Conservation (phyloP, 2,888 invertebrate species). For the Xestia rhomboidea region DNA sequence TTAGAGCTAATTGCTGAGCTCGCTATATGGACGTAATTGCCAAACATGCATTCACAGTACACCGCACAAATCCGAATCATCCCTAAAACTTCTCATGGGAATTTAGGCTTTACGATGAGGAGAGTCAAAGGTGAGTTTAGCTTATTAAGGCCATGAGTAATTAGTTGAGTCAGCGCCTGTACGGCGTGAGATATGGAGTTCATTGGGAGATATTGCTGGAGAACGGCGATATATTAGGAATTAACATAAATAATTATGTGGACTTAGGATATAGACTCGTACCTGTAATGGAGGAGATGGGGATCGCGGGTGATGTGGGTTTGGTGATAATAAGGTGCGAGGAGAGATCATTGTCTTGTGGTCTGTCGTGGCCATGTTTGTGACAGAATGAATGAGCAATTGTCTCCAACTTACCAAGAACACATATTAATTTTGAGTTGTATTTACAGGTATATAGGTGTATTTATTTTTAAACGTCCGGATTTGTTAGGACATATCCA, state of each 20-base stretch:
- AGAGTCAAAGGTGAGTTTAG: conserved; percentile 6
- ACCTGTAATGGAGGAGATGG: conserved; percentile 30
- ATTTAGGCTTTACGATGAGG: background rate
- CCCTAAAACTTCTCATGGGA: conserved; percentile 8
- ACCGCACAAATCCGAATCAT: conserved; percentile 42
- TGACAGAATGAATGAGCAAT: background rate
- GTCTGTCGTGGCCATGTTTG: background rate
- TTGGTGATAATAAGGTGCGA: background rate
- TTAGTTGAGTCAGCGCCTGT: conserved; percentile 50
- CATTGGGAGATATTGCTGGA: conserved; percentile 54
- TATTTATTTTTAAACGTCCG: background rate
- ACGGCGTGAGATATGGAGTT: conserved; percentile 49
- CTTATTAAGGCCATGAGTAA: conserved; percentile 26
- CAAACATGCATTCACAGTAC: conserved; percentile 57
- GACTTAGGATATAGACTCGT: conserved; percentile 42
- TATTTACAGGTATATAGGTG: background rate
- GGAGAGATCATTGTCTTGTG: background rate
- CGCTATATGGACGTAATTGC: conserved; percentile 42
- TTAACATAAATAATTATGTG: conserved; percentile 58
- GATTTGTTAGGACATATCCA: background rate
- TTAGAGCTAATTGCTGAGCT: conserved; percentile 45
- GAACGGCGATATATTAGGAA: conserved; percentile 47
- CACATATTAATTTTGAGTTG: background rate
- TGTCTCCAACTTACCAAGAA: background rate
- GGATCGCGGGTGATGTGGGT: conserved; percentile 14